Evolutionary conservation across 2,888 invertebrate species (phyloP), one percentile per base, ranked within the genome.

Genomic region (Aphidius colemani): DNA sequence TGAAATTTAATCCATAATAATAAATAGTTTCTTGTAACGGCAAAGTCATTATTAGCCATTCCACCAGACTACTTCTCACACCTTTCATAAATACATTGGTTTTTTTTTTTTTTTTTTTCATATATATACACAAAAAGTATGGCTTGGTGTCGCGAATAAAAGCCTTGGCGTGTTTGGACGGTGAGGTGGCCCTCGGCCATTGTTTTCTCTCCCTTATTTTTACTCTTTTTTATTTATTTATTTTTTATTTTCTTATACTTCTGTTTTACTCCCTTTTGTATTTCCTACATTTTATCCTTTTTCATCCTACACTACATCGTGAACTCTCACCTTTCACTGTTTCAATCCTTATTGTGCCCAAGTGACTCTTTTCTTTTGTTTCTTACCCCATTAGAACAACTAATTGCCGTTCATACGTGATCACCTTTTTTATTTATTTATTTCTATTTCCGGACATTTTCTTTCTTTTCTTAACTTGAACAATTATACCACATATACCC

Each of bases 341-440:
- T 60, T 62, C 65, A 64, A 71, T 74, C 74, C 75, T 78, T 75
- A 78, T 79, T 77, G 79, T 77, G 74, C 75, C 74, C 73, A 75
- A 74, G 74, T 76, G 74, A 68, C 71, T 74, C 78, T 76, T 78
- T 79, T 79, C 75, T 79, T 79, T 78, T 78, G 74, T 74, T 78
- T 80, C 76, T 18, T 75, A 75, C 76, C 72, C 78, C 78, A 80
- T 80, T 80, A 80, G 80, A 78, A 73, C 76, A 72, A 75, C 79
- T 80, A 80, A 80, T 80, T 80, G 80, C 77, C 76, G 77, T 75
- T 76, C 77, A 78, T 79, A 76, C 78, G 76, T 77, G 79, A 79
- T 78, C 77, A 76, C 77, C 78, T 80, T 80, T 79, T 78, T 75
- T 75, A 72, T 74, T 64, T 74, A 72, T 72, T 71, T 71, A 72